Conservation (phyloP, 1,140 invertebrate species). For the Capitella teleta region DNA sequence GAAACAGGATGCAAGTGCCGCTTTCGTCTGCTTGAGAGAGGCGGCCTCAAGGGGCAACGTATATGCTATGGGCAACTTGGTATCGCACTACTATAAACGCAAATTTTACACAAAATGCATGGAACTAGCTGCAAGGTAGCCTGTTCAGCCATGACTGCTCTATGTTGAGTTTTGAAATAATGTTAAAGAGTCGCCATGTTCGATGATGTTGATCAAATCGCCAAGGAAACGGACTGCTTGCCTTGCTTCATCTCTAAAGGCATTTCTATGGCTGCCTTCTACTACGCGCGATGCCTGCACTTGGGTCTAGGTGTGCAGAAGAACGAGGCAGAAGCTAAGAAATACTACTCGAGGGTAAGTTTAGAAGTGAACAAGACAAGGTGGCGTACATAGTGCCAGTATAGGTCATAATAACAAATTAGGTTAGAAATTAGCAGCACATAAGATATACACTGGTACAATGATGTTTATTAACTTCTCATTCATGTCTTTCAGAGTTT, state of each 20-base stretch:
- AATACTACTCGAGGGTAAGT: constrained; percentile 36
- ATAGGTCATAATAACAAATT: no score
- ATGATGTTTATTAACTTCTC: no score
- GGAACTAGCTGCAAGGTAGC: constrained; percentile 35
- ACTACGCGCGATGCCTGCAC: constrained; percentile 34
- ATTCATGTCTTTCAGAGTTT: no score
- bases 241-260: constrained; percentile 33
- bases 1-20: constrained; percentile 19
- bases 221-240: constrained; percentile 34
- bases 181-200: constrained; percentile 28
- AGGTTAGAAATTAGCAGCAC: no score
- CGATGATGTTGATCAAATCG: constrained; percentile 24
- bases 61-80: constrained; percentile 41
- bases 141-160: neutral
- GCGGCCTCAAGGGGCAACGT: constrained; percentile 39
- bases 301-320: constrained; percentile 28
- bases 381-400: no score
- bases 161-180: neutral
- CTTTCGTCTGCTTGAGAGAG: constrained; percentile 36
- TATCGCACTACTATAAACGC: constrained; percentile 34
- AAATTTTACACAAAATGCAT: constrained; percentile 40
- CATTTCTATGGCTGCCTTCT: constrained; percentile 37
- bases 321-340: constrained; percentile 22
- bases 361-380: no score
- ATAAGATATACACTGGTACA: no score